Evolutionary conservation across 1,140 invertebrate genomes (phyloP), one percentile per base, ranked within the genome.

Genomic region (Drosophila arizonae): DNA sequence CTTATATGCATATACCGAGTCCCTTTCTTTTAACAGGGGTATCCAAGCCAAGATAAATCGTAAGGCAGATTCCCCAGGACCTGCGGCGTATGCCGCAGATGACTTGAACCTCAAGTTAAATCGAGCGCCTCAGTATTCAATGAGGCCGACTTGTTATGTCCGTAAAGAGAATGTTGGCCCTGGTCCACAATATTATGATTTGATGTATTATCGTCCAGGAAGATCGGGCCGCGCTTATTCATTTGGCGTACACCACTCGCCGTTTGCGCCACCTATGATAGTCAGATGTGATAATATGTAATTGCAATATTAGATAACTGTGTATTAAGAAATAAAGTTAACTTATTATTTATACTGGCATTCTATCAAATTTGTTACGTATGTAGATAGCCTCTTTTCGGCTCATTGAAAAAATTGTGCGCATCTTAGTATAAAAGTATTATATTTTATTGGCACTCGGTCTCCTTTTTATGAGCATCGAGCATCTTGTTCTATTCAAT

Each of bases 51-150:
- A 78, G 4, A 2, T 64, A 0, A 17, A 39, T 6, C 24, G 54
- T 6, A 89, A 88, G 28, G 26, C 91, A 72, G 70, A 66, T 51
- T 94, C 94, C 0, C 94, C 94, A 3, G 94, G 94, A 10, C 94
- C 94, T 3, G 94, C 94, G 0, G 92, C 93, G 2, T 95, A 94
- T 65, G 84, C 76, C 24, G 77, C 82, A 17, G 78, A 76, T 1
- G 79, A 89, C 36, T 70, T 91, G 4, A 84, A 92, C 68, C 79
- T 90, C 10, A 81, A 87, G 24, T 79, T 91, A 24, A 61, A 63
- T 9, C 92, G 92, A 8, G 86, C 86, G 4, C 90, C 90, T 3
- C n/a, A 76, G 13, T 93, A 92, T 69, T 90, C 92, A 1, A 92
- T 93, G 77, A 76, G 81, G 9, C 62, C 84, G 9, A 60, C 76